phyloP scores from a whole-genome alignment of 2,888 invertebrate genomes.

The Pinctada fucata region DNA sequence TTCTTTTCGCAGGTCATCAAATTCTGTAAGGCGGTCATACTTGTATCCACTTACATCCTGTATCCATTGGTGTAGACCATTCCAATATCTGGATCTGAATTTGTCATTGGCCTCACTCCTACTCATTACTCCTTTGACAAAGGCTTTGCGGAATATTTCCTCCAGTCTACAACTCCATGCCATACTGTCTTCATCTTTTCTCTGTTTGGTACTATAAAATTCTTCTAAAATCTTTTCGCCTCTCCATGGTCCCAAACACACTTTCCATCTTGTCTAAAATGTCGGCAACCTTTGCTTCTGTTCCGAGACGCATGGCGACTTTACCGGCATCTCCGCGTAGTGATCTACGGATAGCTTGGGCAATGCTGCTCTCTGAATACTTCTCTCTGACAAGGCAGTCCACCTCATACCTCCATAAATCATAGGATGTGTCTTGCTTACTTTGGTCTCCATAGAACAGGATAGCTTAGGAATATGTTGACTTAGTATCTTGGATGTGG shows the following conservation, averaged over 20 bases:
- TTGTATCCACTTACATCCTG: neutral
- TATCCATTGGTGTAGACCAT: slow-evolving; percentile 7
- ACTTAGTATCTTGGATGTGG: neutral
- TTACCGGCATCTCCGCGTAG: slow-evolving; percentile 4
- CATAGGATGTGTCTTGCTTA: slow-evolving; percentile 2
- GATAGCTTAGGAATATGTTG: slow-evolving; percentile 16
- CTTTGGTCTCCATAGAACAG: slow-evolving; percentile 9
- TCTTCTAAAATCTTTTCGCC: neutral
- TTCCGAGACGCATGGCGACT: slow-evolving; percentile 8
- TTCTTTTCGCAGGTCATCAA: slow-evolving; percentile 1
- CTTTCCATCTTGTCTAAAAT: slow-evolving; percentile 3
- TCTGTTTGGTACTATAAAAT: slow-evolving; percentile 5
- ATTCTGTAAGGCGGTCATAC: neutral
- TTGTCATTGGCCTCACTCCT: neutral
- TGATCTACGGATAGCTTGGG: neutral
- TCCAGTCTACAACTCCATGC: slow-evolving; percentile 7
- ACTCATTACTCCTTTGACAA: neutral
- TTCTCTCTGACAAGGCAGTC: slow-evolving; percentile 14
- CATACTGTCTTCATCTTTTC: neutral
- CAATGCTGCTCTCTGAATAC: neutral
- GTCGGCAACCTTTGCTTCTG: neutral
- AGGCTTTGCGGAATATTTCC: neutral
- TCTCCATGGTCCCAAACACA: slow-evolving; percentile 10
- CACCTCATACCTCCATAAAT: slow-evolving; percentile 11
- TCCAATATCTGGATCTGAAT: neutral